phyloP scores from a whole-genome alignment of 2,113 vertebrate species.

The Stegastes partitus region DNA sequence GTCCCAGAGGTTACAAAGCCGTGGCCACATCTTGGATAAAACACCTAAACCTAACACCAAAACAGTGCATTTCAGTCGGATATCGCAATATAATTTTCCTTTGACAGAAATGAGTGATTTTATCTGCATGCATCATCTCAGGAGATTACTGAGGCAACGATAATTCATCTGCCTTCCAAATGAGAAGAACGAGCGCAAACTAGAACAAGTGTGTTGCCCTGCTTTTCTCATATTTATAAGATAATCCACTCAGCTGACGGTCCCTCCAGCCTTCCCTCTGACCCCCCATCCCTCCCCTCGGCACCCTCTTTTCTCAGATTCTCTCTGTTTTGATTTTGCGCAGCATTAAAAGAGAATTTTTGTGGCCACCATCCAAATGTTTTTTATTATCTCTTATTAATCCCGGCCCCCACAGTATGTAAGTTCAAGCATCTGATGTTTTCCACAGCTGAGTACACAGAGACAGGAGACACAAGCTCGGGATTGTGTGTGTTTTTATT shows the following conservation, averaged over 20 bases:
- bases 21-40: background rate
- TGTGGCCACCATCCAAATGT: constrained; percentile 64
- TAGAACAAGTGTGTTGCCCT: constrained; percentile 28
- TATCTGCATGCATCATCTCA: constrained; percentile 1
- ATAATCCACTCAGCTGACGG: constrained; percentile 47
- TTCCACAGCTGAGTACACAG: constrained; percentile 75
- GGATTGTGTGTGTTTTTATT: constrained; percentile 44
- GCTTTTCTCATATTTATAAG: constrained; percentile 41
- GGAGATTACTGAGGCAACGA: constrained; percentile 19
- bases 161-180: constrained; percentile 46
- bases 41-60: background rate
- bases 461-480: constrained; percentile 30
- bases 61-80: too few relatives aligned
- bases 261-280: constrained; percentile 36
- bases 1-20: too few relatives aligned
- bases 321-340: constrained; percentile 54
- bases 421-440: constrained; percentile 73
- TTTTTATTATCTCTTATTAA: constrained; percentile 77
- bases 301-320: constrained; percentile 43
- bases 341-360: constrained; percentile 45
- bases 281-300: constrained; percentile 14
- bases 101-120: background rate
- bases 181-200: constrained; percentile 35
- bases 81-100: background rate
- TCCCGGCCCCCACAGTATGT: constrained; percentile 46